Base-by-base conservation (phyloP, 2,888 invertebrate genomes). In the Malthinus flaveolus region DNA sequence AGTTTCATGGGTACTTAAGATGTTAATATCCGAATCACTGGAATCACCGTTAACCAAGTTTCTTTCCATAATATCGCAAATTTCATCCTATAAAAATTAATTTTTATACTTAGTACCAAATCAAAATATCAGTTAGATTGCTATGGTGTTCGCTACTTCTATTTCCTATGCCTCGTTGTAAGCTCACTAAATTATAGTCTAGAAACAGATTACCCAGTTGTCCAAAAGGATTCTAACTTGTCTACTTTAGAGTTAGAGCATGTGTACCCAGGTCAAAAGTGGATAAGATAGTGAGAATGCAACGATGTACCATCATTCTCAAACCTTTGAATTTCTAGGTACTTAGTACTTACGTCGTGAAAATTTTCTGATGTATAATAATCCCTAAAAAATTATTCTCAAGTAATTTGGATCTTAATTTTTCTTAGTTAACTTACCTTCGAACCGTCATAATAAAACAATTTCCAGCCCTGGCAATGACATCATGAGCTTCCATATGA, bases 401-500 rank as follows among this genome's bases (percentile, higher is more conserved):
- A 23, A 44, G 3, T 44, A 9, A 9, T 11, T 9, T 47, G 4
- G n/a, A 32, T 47, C n/a, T 33, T 47, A 7, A 32, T n/a, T 37
- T 2, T 23, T 23, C 5, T 23, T 23, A 23, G 5, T 23, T 2
- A 2, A 23, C 45, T 46, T 12, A 92, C 91, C 91, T 88, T 70
- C 85, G 81, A 44, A 93, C 82, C 36, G 85, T 84, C 39, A 95
- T 78, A 56, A 83, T 84, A 66, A 95, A 86, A 56, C 83, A 83
- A 75, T 90, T 88, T 48, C 88, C 90, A 23, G 89, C 87, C 51
- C 84, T 80, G 47, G 85, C 80, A 61, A 95, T 87, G 54, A 86
- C 82, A 64, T 88, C 86, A 73, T 91, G 89, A 1, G 92, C 92
- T 68, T 88, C 87, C 37, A 88, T 87, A 73, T 94, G 95, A 7